Conservation (phyloP, 1,140 invertebrate species). For the Hydropsyche tenuis region DNA sequence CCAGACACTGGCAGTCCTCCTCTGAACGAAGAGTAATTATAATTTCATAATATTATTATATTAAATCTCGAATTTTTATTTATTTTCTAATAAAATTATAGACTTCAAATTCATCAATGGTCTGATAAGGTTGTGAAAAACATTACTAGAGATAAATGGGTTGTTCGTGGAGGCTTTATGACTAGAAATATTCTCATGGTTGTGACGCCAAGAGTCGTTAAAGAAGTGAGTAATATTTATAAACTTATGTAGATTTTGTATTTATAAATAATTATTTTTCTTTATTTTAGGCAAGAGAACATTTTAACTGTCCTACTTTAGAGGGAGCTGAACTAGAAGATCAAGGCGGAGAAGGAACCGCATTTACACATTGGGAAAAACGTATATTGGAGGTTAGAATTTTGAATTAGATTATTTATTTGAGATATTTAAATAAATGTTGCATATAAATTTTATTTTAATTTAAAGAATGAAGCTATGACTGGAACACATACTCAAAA, state of each 20-base stretch:
- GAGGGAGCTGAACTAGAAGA: constrained; percentile 98
- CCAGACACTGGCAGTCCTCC: constrained; percentile 86
- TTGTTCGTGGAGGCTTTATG: constrained; percentile 78
- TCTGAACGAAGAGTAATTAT: constrained; percentile 83
- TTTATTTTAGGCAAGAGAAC: constrained; percentile 67
- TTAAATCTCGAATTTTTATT: constrained; percentile 9
- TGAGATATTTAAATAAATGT: background rate
- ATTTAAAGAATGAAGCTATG: constrained; percentile 95
- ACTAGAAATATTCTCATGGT: constrained; percentile 84
- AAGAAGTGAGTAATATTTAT: constrained; percentile 65
- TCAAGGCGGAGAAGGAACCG: constrained; percentile 96
- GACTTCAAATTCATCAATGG: constrained; percentile 91
- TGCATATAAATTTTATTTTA: too few species aligned
- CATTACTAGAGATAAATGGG: constrained; percentile 82
- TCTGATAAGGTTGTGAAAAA: constrained; percentile 87
- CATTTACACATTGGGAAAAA: constrained; percentile 98
- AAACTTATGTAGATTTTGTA: background rate
- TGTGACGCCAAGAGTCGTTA: constrained; percentile 88
- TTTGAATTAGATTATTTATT: background rate
- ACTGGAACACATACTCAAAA: constrained; percentile 99
- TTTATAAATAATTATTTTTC: background rate
- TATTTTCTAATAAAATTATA: constrained; percentile 53
- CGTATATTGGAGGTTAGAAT: constrained; percentile 87
- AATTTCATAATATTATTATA: constrained; percentile 17
- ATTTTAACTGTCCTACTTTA: constrained; percentile 89